phyloP scores from a whole-genome alignment of 2,797 vertebrate genomes.

The Lithobates sylvaticus region DNA sequence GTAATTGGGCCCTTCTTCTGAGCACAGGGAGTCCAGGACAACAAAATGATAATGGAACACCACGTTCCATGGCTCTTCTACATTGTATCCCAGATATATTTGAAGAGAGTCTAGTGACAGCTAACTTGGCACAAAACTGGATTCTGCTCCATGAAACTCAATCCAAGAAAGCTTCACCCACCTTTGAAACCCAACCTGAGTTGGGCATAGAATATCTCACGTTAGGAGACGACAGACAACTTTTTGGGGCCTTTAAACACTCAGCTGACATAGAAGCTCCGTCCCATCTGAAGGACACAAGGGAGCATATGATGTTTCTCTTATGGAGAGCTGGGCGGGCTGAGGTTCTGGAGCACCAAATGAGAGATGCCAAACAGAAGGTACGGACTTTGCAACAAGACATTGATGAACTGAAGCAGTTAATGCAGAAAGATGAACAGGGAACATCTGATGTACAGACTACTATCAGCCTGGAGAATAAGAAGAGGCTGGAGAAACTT shows the following conservation, averaged over 20 bases:
- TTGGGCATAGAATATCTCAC: not conserved
- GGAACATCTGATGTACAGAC: not conserved
- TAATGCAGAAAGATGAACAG: not conserved
- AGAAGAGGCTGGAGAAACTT: constrained; percentile 26
- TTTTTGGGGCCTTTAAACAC: not conserved
- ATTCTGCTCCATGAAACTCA: constrained; percentile 61
- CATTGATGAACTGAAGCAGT: not conserved
- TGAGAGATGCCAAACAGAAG: rapidly evolving
- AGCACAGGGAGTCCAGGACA: constrained; percentile 42
- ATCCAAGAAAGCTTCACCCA: constrained; percentile 13
- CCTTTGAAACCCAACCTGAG: not conserved
- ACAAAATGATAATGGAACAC: not conserved
- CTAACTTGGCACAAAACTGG: constrained; percentile 60
- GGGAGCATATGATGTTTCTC: constrained; percentile 64
- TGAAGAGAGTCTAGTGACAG: constrained; percentile 66
- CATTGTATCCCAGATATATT: constrained; percentile 67
- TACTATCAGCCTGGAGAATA: rapidly evolving
- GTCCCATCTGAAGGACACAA: constrained; percentile 37
- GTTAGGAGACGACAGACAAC: not conserved
- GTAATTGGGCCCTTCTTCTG: constrained; percentile 70
- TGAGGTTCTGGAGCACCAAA: not conserved
- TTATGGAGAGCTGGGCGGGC: constrained; percentile 17
- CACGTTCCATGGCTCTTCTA: constrained; percentile 60
- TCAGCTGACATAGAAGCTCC: rapidly evolving
- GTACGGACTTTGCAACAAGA: not conserved